Base-by-base conservation (phyloP, 2,113 vertebrate species). In the Colaptes auratus region DNA sequence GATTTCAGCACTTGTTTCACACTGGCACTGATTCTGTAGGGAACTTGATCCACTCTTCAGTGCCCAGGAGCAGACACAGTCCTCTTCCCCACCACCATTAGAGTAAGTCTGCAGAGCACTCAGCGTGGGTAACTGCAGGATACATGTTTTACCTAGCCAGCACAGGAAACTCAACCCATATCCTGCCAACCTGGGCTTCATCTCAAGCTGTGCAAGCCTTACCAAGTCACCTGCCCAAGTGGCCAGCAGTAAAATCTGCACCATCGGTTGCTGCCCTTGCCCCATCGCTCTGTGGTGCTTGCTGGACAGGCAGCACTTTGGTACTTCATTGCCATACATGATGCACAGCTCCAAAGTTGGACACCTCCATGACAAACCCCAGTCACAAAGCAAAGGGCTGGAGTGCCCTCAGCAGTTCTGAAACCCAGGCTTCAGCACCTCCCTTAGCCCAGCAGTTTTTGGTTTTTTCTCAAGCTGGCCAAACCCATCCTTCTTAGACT, bases 261-360 rank as follows among this genome's bases (percentile, higher is more conserved):
- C 7, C 36, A 58, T 1, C 30, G 18, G 17, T 0, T 30, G 52
- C 81, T 90, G 83, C 36, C 69, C 56, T 33, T 2, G 1, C 18
- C 35, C 75, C 2, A 1, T 0, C 0, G 2, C 44, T 50, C 19
- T 55, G 25, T n/a, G 31, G 9, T 83, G 44, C 63, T 14, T 8
- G 33, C 23, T 46, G 39, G 7, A 50, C 0, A 0, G 82, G 52
- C 28, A 59, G 73, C 16, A 31, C 33, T 71, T 53, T 4, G 10
- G 44, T 20, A 50, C 79, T 46, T 88, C 0, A 1, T 42, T 63
- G 58, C 21, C 1, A 0, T 15, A 58, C 4, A 27, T 0, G 0
- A n/a, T 1, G 6, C 72, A 59, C 20, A 60, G 15, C 36, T 83
- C 33, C 28, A 8, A 20, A 60, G 31, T 19, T 9, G 10, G 31